phyloP scores from a whole-genome alignment of 2,888 invertebrate genomes.

The Malthinus flaveolus region DNA sequence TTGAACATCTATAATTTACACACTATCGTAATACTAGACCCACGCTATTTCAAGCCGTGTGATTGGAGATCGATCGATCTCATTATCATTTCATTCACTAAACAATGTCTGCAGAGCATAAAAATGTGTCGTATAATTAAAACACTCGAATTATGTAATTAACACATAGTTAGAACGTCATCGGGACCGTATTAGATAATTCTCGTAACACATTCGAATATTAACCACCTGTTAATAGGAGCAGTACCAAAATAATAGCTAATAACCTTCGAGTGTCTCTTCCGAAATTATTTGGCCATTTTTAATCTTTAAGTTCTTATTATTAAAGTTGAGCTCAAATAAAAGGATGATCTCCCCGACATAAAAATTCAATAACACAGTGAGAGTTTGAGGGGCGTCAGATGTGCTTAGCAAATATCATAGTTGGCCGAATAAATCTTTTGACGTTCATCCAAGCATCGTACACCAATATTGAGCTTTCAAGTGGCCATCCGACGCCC shows the following conservation, averaged over 20 bases:
- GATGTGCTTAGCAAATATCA: conserved; percentile 44
- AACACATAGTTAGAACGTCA: background rate
- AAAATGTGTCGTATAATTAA: too few relatives aligned
- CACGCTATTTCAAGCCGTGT: too few relatives aligned
- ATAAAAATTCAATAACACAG: conserved; percentile 28
- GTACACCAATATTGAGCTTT: conserved; percentile 53
- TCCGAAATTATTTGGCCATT: background rate
- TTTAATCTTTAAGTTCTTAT: conserved; percentile 2
- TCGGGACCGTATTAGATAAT: background rate
- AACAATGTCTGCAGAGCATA: too few relatives aligned
- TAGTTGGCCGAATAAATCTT: conserved; percentile 41
- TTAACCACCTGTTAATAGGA: conserved; percentile 19
- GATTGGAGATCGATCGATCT: too few relatives aligned
- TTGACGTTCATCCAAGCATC: conserved; percentile 42
- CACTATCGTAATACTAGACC: too few relatives aligned
- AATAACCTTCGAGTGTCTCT: background rate
- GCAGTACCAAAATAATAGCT: conserved; percentile 1
- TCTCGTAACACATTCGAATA: conserved; percentile 4
- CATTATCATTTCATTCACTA: too few relatives aligned
- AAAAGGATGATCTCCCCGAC: conserved; percentile 21
- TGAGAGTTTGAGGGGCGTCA: conserved; percentile 36
- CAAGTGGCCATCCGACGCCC: conserved; percentile 44
- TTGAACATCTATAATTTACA: too few relatives aligned
- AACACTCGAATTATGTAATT: background rate
- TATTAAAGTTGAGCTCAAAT: conserved; percentile 7